These are phyloP conservation scores for Phoxinus phoxinus DNA, from an alignment of 2,113 vertebrate species.

Conservation along the genomic window DNA sequence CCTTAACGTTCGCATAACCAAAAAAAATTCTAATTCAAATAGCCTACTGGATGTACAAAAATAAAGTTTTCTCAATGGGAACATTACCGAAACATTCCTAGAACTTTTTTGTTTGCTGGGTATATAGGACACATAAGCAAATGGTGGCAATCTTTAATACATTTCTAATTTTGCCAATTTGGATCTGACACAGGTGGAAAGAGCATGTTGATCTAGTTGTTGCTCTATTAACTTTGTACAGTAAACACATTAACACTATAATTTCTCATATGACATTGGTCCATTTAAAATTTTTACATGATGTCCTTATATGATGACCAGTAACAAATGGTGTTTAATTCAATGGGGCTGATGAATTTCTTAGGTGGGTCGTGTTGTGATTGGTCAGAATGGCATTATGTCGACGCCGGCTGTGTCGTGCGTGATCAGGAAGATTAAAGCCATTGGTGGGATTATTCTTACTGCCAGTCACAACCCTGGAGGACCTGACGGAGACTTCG, in stretches of 20 bases:
- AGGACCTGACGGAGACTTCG: conserved; percentile 91
- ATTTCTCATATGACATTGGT: no score
- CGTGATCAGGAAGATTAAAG: conserved; percentile 94
- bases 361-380: conserved; percentile 91
- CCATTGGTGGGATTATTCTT: conserved; percentile 92
- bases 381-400: conserved; percentile 93
- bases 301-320: background rate
- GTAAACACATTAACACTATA: background rate
- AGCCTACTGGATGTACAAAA: no score
- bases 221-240: background rate
- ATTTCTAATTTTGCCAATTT: conserved; percentile 26
- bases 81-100: no score
- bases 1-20: no score
- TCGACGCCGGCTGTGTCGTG: conserved; percentile 93
- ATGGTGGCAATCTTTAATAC: conserved; percentile 44
- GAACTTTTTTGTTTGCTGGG: no score
- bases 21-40: no score
- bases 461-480: conserved; percentile 94
- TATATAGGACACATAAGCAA: conserved; percentile 50
- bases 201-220: background rate
- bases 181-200: conserved; percentile 41
- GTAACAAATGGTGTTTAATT: background rate
- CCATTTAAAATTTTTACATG: conserved; percentile 48
- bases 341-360: background rate
- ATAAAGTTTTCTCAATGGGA: no score